Conservation (phyloP, 2,113 vertebrate genomes). For the Oncorhynchus mykiss region DNA sequence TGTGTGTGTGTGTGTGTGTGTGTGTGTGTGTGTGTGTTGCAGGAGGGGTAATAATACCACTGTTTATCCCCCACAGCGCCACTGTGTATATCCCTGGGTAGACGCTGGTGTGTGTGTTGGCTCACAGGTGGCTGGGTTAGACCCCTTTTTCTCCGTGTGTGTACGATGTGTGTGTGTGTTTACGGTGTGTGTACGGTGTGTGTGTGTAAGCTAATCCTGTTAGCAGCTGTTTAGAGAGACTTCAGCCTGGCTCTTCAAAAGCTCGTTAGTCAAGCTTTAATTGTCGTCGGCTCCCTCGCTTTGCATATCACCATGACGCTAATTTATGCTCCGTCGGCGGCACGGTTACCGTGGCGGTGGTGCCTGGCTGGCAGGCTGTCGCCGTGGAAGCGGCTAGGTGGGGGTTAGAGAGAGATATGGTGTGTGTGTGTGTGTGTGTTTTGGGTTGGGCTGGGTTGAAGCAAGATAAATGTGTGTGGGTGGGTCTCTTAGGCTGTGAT, state of each 20-base stretch:
- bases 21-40: conserved; percentile 26
- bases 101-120: too few species aligned
- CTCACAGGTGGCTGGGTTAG: too few species aligned
- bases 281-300: conserved; percentile 71
- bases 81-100: too few species aligned
- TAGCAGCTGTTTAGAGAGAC: conserved; percentile 75
- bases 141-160: conserved; percentile 10
- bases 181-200: conserved; percentile 29
- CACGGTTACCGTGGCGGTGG: conserved; percentile 60
- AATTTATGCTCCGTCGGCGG: conserved; percentile 72
- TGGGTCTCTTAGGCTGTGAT: conserved; percentile 47
- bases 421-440: conserved; percentile 26
- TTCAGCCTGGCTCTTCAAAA: conserved; percentile 74
- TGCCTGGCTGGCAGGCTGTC: conserved; percentile 35
- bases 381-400: conserved; percentile 61
- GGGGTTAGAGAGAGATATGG: conserved; percentile 40
- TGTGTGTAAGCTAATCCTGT: conserved; percentile 71
- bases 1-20: conserved; percentile 21
- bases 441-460: conserved; percentile 3
- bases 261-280: conserved; percentile 80
- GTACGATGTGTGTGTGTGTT: conserved; percentile 15
- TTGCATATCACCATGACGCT: conserved; percentile 74
- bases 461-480: conserved; percentile 28
- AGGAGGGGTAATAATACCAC: conserved; percentile 45
- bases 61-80: not conserved